phyloP scores from a whole-genome alignment of 1,140 invertebrate species.

The Orius insidiosus region DNA sequence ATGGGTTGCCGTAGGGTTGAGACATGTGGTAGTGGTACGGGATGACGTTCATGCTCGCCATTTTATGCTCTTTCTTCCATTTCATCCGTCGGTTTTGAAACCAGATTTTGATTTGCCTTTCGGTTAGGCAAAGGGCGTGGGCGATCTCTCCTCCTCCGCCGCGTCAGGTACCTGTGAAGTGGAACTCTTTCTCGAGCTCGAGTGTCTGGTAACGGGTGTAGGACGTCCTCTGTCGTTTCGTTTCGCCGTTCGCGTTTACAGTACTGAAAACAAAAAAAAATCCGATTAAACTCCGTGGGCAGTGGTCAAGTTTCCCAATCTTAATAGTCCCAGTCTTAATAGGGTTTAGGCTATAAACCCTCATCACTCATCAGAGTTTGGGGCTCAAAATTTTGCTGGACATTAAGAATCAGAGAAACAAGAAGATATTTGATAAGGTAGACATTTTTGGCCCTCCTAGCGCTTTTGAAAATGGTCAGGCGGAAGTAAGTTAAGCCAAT shows the following conservation, averaged over 20 bases:
- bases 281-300: too few relatives aligned
- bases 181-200: slow-evolving; percentile 46
- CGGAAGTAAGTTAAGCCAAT: too few relatives aligned
- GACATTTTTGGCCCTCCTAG: too few relatives aligned
- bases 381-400: too few relatives aligned
- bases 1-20: slow-evolving; percentile 62
- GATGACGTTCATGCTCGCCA: slow-evolving; percentile 87
- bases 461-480: too few relatives aligned
- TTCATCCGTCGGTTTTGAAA: slow-evolving; percentile 97
- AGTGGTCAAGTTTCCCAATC: too few relatives aligned
- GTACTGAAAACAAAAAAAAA: slow-evolving; percentile 57
- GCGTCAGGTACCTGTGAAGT: slow-evolving; percentile 45
- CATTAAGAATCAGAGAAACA: too few relatives aligned
- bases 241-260: slow-evolving; percentile 87
- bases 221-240: slow-evolving; percentile 85
- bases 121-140: slow-evolving; percentile 70
- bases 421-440: too few relatives aligned
- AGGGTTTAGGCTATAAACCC: too few relatives aligned
- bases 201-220: slow-evolving; percentile 80
- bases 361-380: too few relatives aligned
- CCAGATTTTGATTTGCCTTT: slow-evolving; percentile 75
- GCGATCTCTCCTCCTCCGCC: slow-evolving; percentile 74
- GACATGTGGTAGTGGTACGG: slow-evolving; percentile 69
- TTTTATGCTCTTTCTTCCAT: slow-evolving; percentile 99
- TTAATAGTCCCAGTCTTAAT: too few relatives aligned